Base-by-base conservation (phyloP, 2,113 vertebrate species). In the Hemibagrus wyckioides region DNA sequence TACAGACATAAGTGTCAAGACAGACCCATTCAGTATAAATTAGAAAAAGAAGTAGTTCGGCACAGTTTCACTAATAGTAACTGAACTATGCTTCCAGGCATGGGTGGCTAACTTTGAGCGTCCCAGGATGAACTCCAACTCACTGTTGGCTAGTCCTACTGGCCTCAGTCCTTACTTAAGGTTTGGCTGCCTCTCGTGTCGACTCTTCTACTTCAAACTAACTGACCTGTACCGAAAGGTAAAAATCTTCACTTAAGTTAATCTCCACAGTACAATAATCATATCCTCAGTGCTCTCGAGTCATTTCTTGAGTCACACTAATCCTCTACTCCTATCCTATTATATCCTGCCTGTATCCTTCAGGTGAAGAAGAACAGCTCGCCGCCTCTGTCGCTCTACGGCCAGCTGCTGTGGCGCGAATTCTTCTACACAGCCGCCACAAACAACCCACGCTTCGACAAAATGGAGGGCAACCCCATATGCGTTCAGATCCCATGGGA, bases 61-160 rank as follows among this genome's bases (percentile, higher is more conserved):
- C 23, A 75, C 23, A 23, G 6, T 57, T 56, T 56, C 25, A 25
- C 25, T 23, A 73, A 28, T 48, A 15, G 30, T 80, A 14, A 15
- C 17, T 85, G 52, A 65, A 36, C 39, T 36, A 52, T 73, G 86
- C 41, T 89, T 30, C 30, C 94, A 98, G 98, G 98, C 98, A 48
- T 99, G 98, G 98, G 98, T 99, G 75, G 98, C 98, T 89, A 99
- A 99, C 92, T 99, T 99, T 84, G 98, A 99, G 94, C 97, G 98
- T 89, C 98, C 98, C 80, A 95, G 98, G 90, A 99, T 99, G 98
- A 99, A 99, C 88, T 96, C 98, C 54, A 99, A 98, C 92, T 99
- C 98, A 28, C 95, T 99, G 83, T 94, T 99, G 63, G 98, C 98
- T 69, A 99, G 98, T 91, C 98, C 98, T 2, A 99, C 98, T 0